These are phyloP conservation scores for Ips nitidus DNA, from an alignment of 1,140 invertebrate genomes.

Conservation along the genomic window DNA sequence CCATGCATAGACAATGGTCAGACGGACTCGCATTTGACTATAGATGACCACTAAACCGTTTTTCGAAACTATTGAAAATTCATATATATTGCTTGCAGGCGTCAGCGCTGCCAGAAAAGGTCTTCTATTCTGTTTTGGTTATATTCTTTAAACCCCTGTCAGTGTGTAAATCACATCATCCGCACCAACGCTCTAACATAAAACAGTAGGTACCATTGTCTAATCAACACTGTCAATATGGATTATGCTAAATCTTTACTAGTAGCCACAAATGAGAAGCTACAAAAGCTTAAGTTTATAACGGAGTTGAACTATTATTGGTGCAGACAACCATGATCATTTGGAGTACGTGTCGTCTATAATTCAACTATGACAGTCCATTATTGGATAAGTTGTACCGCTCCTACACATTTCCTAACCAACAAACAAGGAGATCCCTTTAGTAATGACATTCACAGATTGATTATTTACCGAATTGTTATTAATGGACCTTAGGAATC, in stretches of 20 bases:
- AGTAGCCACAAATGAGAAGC: no score
- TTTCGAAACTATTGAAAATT: constrained; percentile 49
- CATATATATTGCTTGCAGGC: constrained; percentile 39
- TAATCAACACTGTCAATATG: no score
- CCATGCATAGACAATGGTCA: constrained; percentile 49
- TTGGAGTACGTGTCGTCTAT: constrained; percentile 42
- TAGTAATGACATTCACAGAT: constrained; percentile 42
- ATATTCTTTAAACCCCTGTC: constrained; percentile 11
- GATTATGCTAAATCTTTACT: no score
- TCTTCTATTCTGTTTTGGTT: constrained; percentile 33
- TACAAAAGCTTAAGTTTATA: no score
- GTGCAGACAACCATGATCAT: constrained; percentile 18
- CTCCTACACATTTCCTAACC: constrained; percentile 46
- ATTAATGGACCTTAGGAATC: constrained; percentile 36
- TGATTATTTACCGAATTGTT: constrained; percentile 45
- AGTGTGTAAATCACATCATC: constrained; percentile 7
- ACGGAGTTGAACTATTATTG: constrained; percentile 7
- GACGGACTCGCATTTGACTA: constrained; percentile 49
- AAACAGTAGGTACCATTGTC: no score
- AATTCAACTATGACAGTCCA: constrained; percentile 50
- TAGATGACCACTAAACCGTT: constrained; percentile 51
- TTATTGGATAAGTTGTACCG: constrained; percentile 49
- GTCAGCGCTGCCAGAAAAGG: constrained; percentile 39
- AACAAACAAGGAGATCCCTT: constrained; percentile 44
- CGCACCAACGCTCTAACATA: constrained; percentile 6